These are phyloP conservation scores for Apodemia hepburni DNA, from an alignment of 2,888 invertebrate species.

Conservation along the genomic window DNA sequence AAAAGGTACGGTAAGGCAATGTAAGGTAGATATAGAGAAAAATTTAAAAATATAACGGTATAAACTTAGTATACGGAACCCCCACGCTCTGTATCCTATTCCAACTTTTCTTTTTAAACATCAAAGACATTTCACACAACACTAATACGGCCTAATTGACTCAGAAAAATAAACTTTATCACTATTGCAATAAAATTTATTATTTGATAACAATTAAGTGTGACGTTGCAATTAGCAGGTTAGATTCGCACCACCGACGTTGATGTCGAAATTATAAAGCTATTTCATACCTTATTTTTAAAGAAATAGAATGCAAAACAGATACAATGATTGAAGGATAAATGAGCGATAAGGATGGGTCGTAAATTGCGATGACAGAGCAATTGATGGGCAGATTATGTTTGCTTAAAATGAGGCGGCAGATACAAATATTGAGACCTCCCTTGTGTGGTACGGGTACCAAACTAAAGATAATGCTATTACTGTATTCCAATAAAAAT, in stretches of 20 bases:
- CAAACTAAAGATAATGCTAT: slow-evolving; percentile 11
- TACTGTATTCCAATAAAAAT: not conserved
- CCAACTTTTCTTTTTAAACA: not conserved
- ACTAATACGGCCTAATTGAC: not conserved
- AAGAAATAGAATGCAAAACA: slow-evolving; percentile 29
- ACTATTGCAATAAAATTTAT: not conserved
- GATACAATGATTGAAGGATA: not conserved
- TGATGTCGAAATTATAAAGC: slow-evolving; percentile 20
- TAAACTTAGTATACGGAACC: slow-evolving; percentile 5
- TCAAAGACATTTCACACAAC: not conserved
- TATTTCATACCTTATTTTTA: not conserved
- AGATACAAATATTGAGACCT: slow-evolving; percentile 2
- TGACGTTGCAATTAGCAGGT: slow-evolving; percentile 61
- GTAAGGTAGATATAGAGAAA: no score
- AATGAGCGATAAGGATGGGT: slow-evolving; percentile 7
- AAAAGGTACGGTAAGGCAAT: no score
- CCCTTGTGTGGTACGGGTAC: not conserved
- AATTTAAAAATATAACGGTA: no score
- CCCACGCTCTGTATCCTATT: not conserved
- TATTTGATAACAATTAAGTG: slow-evolving; percentile 36
- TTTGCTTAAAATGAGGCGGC: slow-evolving; percentile 6
- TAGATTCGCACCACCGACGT: slow-evolving; percentile 57
- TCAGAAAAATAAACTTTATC: slow-evolving; percentile 25
- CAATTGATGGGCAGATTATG: slow-evolving; percentile 13
- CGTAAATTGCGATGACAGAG: slow-evolving; percentile 12